Evolutionary conservation across 2,888 invertebrate genomes (phyloP), one percentile per base, ranked within the genome.

Genomic region (Nephrotoma appendiculata): DNA sequence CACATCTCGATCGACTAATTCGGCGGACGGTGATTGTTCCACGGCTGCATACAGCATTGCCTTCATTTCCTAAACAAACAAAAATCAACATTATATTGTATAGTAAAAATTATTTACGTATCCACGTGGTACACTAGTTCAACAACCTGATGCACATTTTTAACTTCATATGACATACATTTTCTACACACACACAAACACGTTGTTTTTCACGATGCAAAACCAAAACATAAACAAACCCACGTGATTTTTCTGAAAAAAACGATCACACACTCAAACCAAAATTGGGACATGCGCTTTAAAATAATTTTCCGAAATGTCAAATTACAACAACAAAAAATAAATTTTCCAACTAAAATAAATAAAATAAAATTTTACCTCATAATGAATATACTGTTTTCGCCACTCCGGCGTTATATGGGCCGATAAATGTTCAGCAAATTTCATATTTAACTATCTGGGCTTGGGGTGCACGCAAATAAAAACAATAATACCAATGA

Each of bases 351-450:
- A 42, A 31, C 15, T 31, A 7, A 15, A 15, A 31, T 6, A 9
- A 71, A 71, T 31, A 12, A 19, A 19, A 19, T 19, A 71, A 71
- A 52, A 52, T 52, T 52, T 86, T 71, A 95, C 95, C 93, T 95
- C 95, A 92, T 95, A 95, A 90, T 94, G 94, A 89, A 95, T 95
- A 88, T 94, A 98, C 90, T 98, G 97, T 91, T 97, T 97, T 88
- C 97, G 93, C 97, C 97, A 97, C 93, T 98, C 97, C 87, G 97
- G 97, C 87, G 97, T 98, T 88, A 98, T 96, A 90, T 98, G 97
- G 57, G 97, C 96, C 57, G 95, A 93, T 88, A 97, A 93, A 92
- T 97, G 97, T 92, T 98, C 97, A 11, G 97, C 96, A 91, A 98
- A 97, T 93, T 97, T 98, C 97, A 97, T 98, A 31, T 31, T 31